These are phyloP conservation scores for Lepas anatifera DNA, from an alignment of 2,888 invertebrate genomes.

Conservation along the genomic window DNA sequence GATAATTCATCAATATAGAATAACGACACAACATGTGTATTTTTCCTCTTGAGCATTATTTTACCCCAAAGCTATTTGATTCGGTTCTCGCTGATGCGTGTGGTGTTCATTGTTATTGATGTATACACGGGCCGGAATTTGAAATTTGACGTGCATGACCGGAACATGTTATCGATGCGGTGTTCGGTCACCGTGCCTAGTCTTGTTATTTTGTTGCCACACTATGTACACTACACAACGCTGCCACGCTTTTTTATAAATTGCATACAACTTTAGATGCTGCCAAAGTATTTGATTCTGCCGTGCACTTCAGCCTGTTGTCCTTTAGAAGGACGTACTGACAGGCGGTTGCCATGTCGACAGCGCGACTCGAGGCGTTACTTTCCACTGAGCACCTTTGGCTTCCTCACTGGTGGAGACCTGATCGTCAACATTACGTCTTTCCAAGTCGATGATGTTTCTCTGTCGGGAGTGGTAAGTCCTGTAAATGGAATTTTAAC, in stretches of 20 bases:
- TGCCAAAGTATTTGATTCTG: background rate
- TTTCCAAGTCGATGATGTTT: background rate
- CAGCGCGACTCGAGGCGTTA: background rate
- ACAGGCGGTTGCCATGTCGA: background rate
- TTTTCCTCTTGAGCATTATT: no score
- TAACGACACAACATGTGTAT: no score
- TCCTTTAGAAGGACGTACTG: no score
- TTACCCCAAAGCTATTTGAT: no score
- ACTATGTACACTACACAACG: no score
- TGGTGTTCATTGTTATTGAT: no score
- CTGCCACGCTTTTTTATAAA: background rate
- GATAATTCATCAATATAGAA: no score
- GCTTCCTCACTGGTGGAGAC: background rate
- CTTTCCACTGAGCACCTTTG: conserved; percentile 6
- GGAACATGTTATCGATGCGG: background rate
- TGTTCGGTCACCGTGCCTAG: background rate
- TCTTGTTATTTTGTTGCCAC: background rate
- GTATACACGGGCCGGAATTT: no score
- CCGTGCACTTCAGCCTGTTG: no score
- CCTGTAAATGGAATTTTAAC: background rate
- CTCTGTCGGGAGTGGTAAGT: background rate
- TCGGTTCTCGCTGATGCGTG: no score
- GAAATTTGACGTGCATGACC: no score
- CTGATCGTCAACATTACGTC: conserved; percentile 2
- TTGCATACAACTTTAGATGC: background rate